Evolutionary conservation across 2,888 invertebrate species (phyloP), one percentile per base, ranked within the genome.

Genomic region (Lutraria lutraria): DNA sequence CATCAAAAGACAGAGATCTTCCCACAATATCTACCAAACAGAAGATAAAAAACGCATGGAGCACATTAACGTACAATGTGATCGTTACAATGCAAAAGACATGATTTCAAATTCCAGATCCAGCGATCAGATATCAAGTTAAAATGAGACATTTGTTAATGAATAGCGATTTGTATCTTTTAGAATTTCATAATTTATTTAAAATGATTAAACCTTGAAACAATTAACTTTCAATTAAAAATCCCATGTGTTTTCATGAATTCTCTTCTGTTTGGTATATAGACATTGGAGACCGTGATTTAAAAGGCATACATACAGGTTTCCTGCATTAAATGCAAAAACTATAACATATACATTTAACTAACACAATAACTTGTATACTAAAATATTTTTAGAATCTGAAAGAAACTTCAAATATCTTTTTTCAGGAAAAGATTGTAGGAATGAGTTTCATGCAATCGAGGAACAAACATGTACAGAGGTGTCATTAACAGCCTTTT

Each of bases 11-110:
- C 52, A 52, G 25, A 25, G 52, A 53, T 25, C 29, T 16, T 54
- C 25, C 19, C 81, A 54, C 85, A 54, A 79, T 19, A 85, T 85
- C 85, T 85, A 85, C 85, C 85, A 85, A 85, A 72, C 85, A 85
- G 85, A 85, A 85, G 85, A 85, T n/a, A 85, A 53, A 43, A 68
- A 68, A 68, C 63, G 25, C 63, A 25, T 68, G 63, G 63, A 10
- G n/a, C 63, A 68, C 25, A 68, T 4, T 4, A 43, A 43, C 8
- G 43, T 43, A 43, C 43, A 43, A 43, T 43, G n/a, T 43, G 43
- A 43, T 2, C 43, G 8, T 43, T 43, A 43, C 43, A 2, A 43
- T 43, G 43, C 4, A 43, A 43, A 43, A 43, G 8, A 4, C 43
- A 4, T 43, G 43, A 68, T 68, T 16, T 56, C 56, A 8, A 19